Conservation (phyloP, 2,888 invertebrate genomes). For the Diploptera punctata region DNA sequence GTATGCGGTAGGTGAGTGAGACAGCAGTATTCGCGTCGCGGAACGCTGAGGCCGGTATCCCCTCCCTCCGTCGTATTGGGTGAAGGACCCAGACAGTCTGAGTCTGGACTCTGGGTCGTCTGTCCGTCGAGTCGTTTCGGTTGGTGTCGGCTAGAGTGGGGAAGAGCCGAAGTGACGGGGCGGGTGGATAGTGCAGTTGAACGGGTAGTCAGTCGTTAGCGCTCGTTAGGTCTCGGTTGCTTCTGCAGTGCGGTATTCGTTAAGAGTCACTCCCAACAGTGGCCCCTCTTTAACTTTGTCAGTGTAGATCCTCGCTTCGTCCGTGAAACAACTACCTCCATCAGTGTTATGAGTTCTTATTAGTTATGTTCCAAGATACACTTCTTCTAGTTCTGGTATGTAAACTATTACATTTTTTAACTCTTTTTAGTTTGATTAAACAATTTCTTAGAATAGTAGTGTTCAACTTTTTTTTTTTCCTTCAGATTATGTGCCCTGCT, state of each 20-base stretch:
- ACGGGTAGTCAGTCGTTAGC: neutral
- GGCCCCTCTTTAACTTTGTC: neutral
- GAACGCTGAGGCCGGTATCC: conserved; percentile 18
- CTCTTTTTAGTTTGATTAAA: too few relatives aligned
- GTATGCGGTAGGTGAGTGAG: neutral
- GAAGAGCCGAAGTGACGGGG: neutral
- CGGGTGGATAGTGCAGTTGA: too few relatives aligned
- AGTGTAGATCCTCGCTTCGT: neutral
- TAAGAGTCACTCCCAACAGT: neutral
- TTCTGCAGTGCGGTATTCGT: conserved; percentile 9
- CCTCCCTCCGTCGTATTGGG: conserved; percentile 12
- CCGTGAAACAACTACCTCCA: neutral
- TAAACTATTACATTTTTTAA: too few relatives aligned
- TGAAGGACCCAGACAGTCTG: conserved; percentile 41
- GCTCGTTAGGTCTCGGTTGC: neutral
- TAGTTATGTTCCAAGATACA: too few relatives aligned
- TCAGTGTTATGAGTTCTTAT: too few relatives aligned
- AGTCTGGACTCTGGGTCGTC: conserved; percentile 3
- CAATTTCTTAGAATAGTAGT: too few relatives aligned
- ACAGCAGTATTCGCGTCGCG: neutral
- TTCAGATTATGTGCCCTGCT: too few relatives aligned
- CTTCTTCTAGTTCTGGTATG: too few relatives aligned
- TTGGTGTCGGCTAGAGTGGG: neutral
- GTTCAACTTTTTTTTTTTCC: too few relatives aligned
- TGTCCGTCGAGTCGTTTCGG: neutral